Evolutionary conservation across 2,888 invertebrate genomes (phyloP).

Genomic region (Aproaerema taeniolella): DNA sequence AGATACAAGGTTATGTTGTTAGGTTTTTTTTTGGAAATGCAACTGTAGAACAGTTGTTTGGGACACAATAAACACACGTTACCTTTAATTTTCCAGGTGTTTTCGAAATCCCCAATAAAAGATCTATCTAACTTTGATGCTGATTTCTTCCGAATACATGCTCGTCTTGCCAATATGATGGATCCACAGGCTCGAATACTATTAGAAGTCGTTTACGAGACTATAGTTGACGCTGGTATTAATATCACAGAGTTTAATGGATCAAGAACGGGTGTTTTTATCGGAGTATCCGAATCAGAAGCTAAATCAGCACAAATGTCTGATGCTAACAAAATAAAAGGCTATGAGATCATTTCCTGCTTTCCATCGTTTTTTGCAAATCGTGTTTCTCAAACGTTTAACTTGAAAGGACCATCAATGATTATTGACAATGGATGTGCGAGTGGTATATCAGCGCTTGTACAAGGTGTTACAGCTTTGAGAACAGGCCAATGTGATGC

Average conservation of each 20-base stretch:
- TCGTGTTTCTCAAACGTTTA: slow-evolving; percentile 96
- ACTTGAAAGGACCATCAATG: slow-evolving; percentile 96
- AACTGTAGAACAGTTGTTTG: too few relatives aligned
- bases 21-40: too few relatives aligned
- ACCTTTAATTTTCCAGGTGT: slow-evolving; percentile 78
- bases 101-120: slow-evolving; percentile 89
- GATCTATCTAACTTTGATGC: slow-evolving; percentile 89
- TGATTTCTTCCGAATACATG: slow-evolving; percentile 93
- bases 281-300: slow-evolving; percentile 95
- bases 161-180: slow-evolving; percentile 94
- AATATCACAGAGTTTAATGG: slow-evolving; percentile 92
- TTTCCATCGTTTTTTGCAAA: slow-evolving; percentile 98
- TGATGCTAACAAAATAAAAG: slow-evolving; percentile 91
- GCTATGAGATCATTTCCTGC: slow-evolving; percentile 95
- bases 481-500: slow-evolving; percentile 94
- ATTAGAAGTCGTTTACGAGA: slow-evolving; percentile 93
- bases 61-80: too few relatives aligned
- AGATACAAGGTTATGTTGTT: too few relatives aligned
- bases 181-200: slow-evolving; percentile 94
- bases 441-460: slow-evolving; percentile 93
- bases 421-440: slow-evolving; percentile 98
- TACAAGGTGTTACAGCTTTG: slow-evolving; percentile 90
- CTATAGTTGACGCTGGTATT: slow-evolving; percentile 90
- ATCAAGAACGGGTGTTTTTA: slow-evolving; percentile 94
- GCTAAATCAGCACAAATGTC: slow-evolving; percentile 91